Evolutionary conservation across 2,113 vertebrate species (phyloP), one percentile per base, ranked within the genome.

Genomic region (Bettongia penicillata): DNA sequence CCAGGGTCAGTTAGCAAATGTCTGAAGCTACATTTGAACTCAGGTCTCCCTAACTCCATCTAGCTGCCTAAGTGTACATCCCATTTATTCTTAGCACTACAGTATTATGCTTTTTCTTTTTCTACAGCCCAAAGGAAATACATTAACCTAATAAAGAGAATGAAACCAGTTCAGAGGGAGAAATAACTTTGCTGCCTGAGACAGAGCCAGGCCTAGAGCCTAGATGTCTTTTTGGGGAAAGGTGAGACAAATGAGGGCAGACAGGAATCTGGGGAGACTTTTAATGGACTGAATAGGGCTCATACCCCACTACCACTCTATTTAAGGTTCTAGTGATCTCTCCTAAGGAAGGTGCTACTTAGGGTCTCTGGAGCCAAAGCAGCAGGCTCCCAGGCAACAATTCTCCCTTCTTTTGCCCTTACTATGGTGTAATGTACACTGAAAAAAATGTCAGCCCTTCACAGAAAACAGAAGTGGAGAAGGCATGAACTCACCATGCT

Each of bases 401-500:
- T 14, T n/a, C 12, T n/a, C 61, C 31, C 37, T 77, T 77, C 61
- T 68, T 77, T n/a, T 77, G 31, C 37, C 61, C 37, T n/a, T 68
- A 77, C 12, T 37, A n/a, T n/a, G 61, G 61, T 77, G 61, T 77
- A n/a, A 77, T n/a, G 37, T 77, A 77, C 37, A 77, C 55, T 2
- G 10, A 77, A 77, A 61, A 77, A 77, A n/a, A n/a, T n/a, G 37
- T 77, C 14, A n/a, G 1, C 37, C 37, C 68, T 84, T 84, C 19
- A 22, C n/a, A 23, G n/a, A 84, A 16, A 77, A 77, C 37, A 77
- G 37, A 84, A 43, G 68, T 43, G 16, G 68, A n/a, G 47, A 16
- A 37, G 24, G 5, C 11, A 19, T 1, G 3, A 91, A 7, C 97
- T 97, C 90, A 98, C 98, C 97, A 98, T 98, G 90, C 53, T 95